A percentile compares a stretch with the other conserved stretches of the same genome.
Evolutionary conservation across 2,888 invertebrate species (phyloP).

Genomic region (Lasioglossum zephyrum): DNA sequence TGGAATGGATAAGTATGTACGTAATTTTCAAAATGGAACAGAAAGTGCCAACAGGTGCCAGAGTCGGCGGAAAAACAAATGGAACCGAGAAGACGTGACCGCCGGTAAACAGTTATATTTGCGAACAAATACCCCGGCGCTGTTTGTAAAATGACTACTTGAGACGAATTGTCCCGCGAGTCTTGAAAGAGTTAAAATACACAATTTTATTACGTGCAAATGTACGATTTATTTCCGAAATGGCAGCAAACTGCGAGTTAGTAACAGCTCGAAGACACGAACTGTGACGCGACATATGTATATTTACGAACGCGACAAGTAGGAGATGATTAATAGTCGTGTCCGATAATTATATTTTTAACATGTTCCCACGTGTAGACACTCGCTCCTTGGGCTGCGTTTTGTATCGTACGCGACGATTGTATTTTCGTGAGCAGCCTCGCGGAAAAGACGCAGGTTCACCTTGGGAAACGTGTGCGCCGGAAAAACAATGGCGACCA

Average conservation of each 20-base stretch:
- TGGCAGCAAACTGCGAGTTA: no score
- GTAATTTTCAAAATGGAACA: neutral
- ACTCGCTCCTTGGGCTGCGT: neutral
- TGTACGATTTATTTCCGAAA: neutral
- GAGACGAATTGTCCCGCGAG: neutral
- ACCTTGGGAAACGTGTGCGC: slow-evolving; percentile 14
- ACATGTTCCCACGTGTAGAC: neutral
- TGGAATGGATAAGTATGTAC: neutral
- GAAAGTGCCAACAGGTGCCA: neutral
- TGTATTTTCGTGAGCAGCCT: neutral
- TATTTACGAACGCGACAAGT: neutral
- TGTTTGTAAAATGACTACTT: neutral
- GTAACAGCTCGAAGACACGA: no score
- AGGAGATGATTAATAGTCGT: neutral
- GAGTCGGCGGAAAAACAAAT: neutral
- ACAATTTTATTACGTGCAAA: neutral
- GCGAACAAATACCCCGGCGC: neutral
- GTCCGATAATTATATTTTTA: neutral
- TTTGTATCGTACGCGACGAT: neutral
- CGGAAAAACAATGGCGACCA: neutral
- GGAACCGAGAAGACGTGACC: neutral
- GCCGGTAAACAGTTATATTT: neutral
- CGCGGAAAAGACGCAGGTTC: neutral
- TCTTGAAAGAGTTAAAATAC: neutral
- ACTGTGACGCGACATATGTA: no score